Conservation (phyloP, 1,140 invertebrate species). For the Aplysia californica region DNA sequence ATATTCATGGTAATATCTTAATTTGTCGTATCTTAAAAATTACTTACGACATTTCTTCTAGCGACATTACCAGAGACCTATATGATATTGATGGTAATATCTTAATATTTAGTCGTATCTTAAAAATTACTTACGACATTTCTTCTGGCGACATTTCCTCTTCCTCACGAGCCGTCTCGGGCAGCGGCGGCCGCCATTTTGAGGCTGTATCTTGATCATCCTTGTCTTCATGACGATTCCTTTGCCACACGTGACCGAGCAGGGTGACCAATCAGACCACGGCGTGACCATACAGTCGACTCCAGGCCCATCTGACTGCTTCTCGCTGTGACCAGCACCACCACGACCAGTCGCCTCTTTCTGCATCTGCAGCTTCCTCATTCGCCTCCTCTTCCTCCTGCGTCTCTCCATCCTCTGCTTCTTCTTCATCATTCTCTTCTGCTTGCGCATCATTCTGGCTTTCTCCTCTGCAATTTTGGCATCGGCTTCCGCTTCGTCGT, state of each 20-base stretch:
- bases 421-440: conserved; percentile 35
- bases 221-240: conserved; percentile 41
- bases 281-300: conserved; percentile 62
- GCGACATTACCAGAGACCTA: too few species aligned
- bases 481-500: background rate
- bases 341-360: background rate
- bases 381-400: conserved; percentile 30
- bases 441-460: background rate
- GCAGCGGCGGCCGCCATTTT: conserved; percentile 58
- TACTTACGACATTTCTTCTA: too few species aligned
- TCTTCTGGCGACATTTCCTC: conserved; percentile 48
- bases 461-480: background rate
- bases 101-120: too few species aligned
- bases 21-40: too few species aligned
- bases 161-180: conserved; percentile 49
- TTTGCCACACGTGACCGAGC: conserved; percentile 64
- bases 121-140: conserved; percentile 59
- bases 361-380: conserved; percentile 24
- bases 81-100: too few species aligned
- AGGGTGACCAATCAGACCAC: conserved; percentile 66
- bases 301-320: conserved; percentile 11
- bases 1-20: too few species aligned
- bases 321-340: background rate
- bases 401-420: conserved; percentile 35
- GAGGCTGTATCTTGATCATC: conserved; percentile 49